Base-by-base conservation (phyloP, 2,888 invertebrate species). In the Polyommatus iphigenia region DNA sequence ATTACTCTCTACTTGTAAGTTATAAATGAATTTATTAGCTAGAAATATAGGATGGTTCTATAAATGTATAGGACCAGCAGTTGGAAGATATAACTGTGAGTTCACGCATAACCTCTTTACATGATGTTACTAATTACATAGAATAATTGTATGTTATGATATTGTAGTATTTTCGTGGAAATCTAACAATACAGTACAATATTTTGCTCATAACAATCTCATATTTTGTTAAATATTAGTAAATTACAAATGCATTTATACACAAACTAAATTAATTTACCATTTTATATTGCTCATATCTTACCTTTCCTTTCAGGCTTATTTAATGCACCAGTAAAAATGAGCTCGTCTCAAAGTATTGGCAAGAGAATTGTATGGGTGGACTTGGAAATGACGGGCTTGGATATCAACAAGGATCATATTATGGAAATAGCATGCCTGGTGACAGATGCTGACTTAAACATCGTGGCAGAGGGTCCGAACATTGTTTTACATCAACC, bases 401-500 rank as follows among this genome's bases (percentile, higher is more conserved):
- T 99, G 20, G 95, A 99, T 86, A 87, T 97, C 76, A 94, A 96
- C 0, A 96, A 91, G 77, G 97, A 98, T 85, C 95, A 96, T 81
- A 97, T 99, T 78, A 89, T 99, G 85, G 99, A 99, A 94, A 95
- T 99, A 78, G 97, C 98, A 0, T 98, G 98, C 87, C 86, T 99
- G 50, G 95, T 99, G 78, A 99, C 99, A 0, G 98, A 99, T 87
- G 92, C 95, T 15, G 87, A 98, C 77, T 91, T 99, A 20, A 96
- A 97, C 83, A 87, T 97, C 10, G 89, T 98, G 59, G 97, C 97
- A 3, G 96, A 95, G 86, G 96, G 97, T 7, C 97, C 97, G 0
- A 94, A 96, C 83, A 87, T 98, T 72, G 94, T 98, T 1, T 96
- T 99, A 81, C 95, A 98, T 84, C 98, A 98, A 83, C 94, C 97